Evolutionary conservation across 2,113 vertebrate species (phyloP), one percentile per base, ranked within the genome.

Genomic region (Pterocles burchelli): DNA sequence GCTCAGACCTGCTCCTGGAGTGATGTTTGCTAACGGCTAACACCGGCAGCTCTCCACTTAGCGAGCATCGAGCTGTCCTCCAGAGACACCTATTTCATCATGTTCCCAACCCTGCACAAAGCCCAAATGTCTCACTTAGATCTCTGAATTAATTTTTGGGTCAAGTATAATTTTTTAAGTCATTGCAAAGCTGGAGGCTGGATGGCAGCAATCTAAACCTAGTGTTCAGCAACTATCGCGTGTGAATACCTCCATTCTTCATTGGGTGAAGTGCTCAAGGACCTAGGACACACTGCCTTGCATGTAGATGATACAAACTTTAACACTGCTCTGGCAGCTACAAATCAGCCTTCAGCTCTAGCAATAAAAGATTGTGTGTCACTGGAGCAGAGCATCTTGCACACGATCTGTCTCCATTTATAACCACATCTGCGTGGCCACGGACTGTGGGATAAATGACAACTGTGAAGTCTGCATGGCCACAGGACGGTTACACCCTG

Each of bases 401-500:
- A 83, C 75, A 57, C 1, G 4, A 67, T 75, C 77, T 89, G 80
- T 90, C 79, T 92, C 61, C 81, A n/a, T 80, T 94, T 83, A 72
- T 65, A 90, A 90, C 26, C 75, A 81, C 58, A 68, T 94, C 91
- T 7, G 1, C 7, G 25, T 54, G 87, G 89, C 71, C 81, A 51
- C 0, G 0, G 55, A 74, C 41, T 17, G 61, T 28, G 82, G 59
- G 55, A 48, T 84, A 88, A 80, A 65, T 88, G 88, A 96, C 93
- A 96, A 59, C 90, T 52, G 91, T 59, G 91, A 96, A 83, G 68
- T 66, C 68, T 84, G 38, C 45, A 71, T 58, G 76, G 90, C 95
- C 88, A 94, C 51, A 45, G 93, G 95, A 94, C 72, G 85, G 51
- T 93, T 80, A 38, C 95, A 74, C 88, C 36, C 90, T 93, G 93